phyloP scores from a whole-genome alignment of 2,888 invertebrate species.

The Noctua comes region DNA sequence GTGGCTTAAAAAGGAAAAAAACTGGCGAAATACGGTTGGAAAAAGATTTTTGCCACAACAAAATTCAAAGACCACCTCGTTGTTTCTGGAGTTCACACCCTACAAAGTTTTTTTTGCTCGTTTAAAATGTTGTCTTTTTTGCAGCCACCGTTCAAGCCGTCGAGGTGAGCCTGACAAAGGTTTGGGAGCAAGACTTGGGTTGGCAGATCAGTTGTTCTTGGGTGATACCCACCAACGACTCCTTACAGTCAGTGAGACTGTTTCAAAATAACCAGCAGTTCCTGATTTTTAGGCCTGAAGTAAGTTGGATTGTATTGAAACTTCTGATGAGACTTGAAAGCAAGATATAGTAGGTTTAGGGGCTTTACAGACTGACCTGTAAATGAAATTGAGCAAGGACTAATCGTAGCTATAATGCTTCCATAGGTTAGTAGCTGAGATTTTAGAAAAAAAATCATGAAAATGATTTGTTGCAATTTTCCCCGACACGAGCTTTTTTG shows the following conservation, averaged over 20 bases:
- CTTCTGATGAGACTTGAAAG: neutral
- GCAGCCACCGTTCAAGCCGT: conserved; percentile 69
- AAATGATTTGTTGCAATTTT: no score
- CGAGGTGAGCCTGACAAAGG: conserved; percentile 74
- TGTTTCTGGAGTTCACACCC: neutral
- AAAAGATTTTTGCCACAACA: neutral
- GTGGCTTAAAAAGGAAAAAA: neutral
- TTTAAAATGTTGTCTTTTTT: conserved; percentile 18
- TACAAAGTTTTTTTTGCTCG: neutral
- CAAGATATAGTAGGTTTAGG: neutral
- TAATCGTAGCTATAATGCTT: neutral
- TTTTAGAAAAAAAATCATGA: neutral
- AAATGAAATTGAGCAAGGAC: neutral
- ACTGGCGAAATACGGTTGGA: neutral
- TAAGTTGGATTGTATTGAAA: conserved; percentile 57
- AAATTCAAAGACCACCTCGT: neutral
- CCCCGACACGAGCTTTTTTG: neutral
- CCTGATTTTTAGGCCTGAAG: conserved; percentile 83
- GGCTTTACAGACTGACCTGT: neutral
- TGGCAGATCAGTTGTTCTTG: conserved; percentile 82
- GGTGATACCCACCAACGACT: conserved; percentile 75
- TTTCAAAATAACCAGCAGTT: conserved; percentile 79
- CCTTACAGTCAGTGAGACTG: conserved; percentile 81
- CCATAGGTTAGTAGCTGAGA: no score
- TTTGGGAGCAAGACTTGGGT: conserved; percentile 78